Percentiles rank a stretch among this genome's conserved stretches.
Conservation (phyloP, 2,113 vertebrate species). For the Pungitius pungitius region DNA sequence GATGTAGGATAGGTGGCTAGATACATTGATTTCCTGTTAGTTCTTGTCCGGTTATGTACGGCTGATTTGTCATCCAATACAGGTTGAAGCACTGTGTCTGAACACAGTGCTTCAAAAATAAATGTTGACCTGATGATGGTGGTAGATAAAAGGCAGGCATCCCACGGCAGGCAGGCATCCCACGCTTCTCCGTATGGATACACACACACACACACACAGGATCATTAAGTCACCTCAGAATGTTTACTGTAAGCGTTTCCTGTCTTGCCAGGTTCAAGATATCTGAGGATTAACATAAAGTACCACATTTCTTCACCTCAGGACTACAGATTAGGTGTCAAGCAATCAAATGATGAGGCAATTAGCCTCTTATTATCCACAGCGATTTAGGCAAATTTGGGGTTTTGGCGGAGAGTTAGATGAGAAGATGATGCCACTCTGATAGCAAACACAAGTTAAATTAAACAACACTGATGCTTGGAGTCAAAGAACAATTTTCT, state of each 20-base stretch:
- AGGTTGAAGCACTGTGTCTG: conserved; percentile 47
- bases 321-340: background rate
- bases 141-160: too few relatives aligned
- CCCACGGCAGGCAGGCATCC: too few relatives aligned
- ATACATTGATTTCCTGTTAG: conserved; percentile 72
- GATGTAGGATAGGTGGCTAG: conserved; percentile 62
- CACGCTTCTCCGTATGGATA: conserved; percentile 27
- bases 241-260: conserved; percentile 25
- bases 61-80: conserved; percentile 67
- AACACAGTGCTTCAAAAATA: too few relatives aligned
- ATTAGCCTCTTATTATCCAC: background rate
- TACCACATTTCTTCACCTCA: background rate
- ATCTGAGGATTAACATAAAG: conserved; percentile 19
- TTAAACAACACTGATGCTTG: background rate
- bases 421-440: background rate
- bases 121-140: too few relatives aligned
- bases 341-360: background rate
- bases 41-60: conserved; percentile 50
- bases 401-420: background rate
- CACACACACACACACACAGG: conserved; percentile 19
- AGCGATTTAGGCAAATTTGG: background rate
- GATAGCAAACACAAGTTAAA: background rate
- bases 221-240: conserved; percentile 48
- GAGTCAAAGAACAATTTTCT: background rate
- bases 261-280: conserved; percentile 27